Conservation (phyloP, 2,888 invertebrate species). For the Drosophila setosimentum region DNA sequence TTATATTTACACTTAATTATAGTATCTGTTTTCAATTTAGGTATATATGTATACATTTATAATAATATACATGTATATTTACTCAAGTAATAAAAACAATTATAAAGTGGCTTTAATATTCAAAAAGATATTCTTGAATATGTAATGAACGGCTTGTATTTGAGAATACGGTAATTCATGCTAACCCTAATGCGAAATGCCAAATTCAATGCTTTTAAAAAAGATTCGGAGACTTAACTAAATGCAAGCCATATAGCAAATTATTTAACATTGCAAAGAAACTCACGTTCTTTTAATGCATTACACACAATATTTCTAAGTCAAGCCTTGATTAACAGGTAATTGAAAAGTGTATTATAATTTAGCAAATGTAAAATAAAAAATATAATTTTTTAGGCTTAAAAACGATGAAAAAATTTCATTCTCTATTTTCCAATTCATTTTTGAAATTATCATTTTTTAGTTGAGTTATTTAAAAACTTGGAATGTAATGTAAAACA, state of each 20-base stretch:
- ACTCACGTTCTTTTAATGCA: background rate
- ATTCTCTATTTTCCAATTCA: background rate
- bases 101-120: background rate
- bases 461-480: background rate
- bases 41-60: background rate
- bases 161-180: background rate
- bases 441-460: background rate
- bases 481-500: background rate
- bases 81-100: background rate
- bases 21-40: background rate
- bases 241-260: background rate
- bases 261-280: background rate
- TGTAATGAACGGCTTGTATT: background rate
- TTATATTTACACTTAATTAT: background rate
- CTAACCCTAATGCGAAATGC: background rate
- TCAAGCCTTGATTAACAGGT: background rate
- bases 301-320: background rate
- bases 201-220: background rate
- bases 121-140: background rate
- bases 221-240: slow-evolving; percentile 10
- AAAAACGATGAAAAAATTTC: background rate
- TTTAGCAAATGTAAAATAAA: background rate
- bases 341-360: background rate
- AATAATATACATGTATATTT: background rate
- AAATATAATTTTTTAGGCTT: background rate